These are phyloP conservation scores for Myotis pilosus DNA, from an alignment of 2,797 vertebrate genomes.

Conservation along the genomic window DNA sequence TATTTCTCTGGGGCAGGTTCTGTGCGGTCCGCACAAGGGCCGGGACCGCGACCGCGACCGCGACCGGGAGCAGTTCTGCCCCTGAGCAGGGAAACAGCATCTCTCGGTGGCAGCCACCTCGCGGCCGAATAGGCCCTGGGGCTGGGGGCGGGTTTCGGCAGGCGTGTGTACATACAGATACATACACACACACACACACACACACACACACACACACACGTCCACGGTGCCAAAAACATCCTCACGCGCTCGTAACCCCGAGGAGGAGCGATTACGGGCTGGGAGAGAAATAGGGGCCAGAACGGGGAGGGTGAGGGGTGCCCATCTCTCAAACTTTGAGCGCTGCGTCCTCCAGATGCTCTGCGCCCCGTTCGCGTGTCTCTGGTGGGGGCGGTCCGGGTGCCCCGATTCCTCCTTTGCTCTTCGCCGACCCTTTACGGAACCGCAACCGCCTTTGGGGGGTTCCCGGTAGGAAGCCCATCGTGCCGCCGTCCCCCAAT, in stretches of 20 bases:
- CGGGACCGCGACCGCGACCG: not conserved
- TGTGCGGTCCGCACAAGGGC: not conserved
- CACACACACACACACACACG: not conserved
- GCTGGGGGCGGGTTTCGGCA: not conserved
- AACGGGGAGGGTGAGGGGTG: not conserved
- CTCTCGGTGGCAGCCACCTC: not conserved
- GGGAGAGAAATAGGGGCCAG: not conserved
- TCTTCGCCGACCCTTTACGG: not conserved
- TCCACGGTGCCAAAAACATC: not conserved
- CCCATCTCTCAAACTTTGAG: not conserved
- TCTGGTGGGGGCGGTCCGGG: not conserved
- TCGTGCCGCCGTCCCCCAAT: slow-evolving; percentile 86
- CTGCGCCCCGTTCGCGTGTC: not conserved
- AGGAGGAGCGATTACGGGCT: no score
- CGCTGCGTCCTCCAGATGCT: not conserved
- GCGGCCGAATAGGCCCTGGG: not conserved
- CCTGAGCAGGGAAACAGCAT: not conserved
- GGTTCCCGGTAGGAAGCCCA: not conserved
- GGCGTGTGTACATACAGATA: not conserved
- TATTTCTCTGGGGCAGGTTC: not conserved
- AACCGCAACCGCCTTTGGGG: not conserved
- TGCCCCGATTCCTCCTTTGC: not conserved
- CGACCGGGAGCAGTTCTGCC: not conserved
- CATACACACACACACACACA: not conserved
- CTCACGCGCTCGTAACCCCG: not conserved